Evolutionary conservation across 1,140 invertebrate genomes (phyloP), one percentile per base, ranked within the genome.

Genomic region (Drosophila pandora): DNA sequence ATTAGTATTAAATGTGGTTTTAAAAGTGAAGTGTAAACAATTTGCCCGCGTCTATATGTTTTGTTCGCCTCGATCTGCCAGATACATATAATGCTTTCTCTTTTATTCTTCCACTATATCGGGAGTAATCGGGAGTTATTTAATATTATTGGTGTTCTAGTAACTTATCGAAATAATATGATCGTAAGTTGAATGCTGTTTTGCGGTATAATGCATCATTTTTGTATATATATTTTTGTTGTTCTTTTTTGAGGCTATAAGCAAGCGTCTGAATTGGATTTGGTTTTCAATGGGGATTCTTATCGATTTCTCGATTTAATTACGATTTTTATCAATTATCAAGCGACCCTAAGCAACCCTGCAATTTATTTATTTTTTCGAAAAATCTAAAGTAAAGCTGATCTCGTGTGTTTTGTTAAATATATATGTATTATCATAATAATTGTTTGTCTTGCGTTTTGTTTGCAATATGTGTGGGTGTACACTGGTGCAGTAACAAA

Each of bases 1-100:
- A 81, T 85, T 87, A 87, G 69, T 84, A 74, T 81, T 85, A 72
- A 85, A 88, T 85, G 82, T 88, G 65, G 63, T 43, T 75, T 80
- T 77, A 61, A 82, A 78, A 78, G 77, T 87, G 78, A 87, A 87
- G 54, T 87, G 70, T 81, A 85, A 87, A 81, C 77, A 73, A 81
- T 81, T 81, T 71, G 59, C 56, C 70, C 55, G 58, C 65, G 41
- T 73, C 30, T 47, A 54, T 56, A 54, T 34, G 41, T 48, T 55
- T 39, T 22, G 28, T 30, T 21, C 13, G 43, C 49, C 43, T 39
- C 34, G 21, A 30, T 56, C 17, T 22, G 54, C 54, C 79, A 82
- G 77, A 73, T 69, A 53, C 70, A 68, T 64, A 64, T 55, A 23
- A 30, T 56, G 52, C 52, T 21, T 21, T 8, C n/a, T 13, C 41